Conservation (phyloP, 2,797 vertebrate species). For the Oreortyx pictus region DNA sequence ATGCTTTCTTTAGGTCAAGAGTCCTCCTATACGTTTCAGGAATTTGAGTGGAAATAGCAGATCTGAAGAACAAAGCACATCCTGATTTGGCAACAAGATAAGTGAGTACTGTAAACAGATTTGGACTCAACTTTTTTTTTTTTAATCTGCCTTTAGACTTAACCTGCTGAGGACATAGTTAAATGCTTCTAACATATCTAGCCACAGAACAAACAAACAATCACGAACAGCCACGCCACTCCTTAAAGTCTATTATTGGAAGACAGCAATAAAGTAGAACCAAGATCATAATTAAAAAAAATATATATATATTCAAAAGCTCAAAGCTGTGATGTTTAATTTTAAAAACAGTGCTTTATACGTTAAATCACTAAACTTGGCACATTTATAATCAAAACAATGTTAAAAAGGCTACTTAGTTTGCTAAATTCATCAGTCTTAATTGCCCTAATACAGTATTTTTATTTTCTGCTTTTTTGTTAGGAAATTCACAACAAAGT, state of each 20-base stretch:
- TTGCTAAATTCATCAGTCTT: not conserved
- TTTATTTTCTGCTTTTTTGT: not conserved
- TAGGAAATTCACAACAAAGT: not conserved
- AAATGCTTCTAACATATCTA: not conserved
- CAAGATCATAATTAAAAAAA: not conserved
- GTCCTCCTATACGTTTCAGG: not conserved
- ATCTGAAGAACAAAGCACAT: not conserved
- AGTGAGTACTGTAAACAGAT: not conserved
- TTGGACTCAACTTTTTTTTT: not conserved
- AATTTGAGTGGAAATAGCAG: not conserved
- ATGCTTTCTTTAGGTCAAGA: not conserved
- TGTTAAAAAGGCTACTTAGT: not conserved
- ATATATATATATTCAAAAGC: not conserved
- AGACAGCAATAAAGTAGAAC: not conserved
- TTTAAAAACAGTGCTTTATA: not conserved
- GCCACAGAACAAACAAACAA: not conserved
- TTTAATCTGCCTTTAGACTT: not conserved
- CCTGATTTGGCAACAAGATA: not conserved
- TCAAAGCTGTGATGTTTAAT: not conserved
- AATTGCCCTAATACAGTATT: not conserved
- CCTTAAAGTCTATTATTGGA: not conserved
- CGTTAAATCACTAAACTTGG: not conserved
- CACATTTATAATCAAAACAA: not conserved
- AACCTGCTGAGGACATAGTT: fast-evolving
- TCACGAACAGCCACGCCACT: not conserved